Evolutionary conservation across 2,797 vertebrate species (phyloP), one percentile per base, ranked within the genome.

Genomic region (Sebastes itinus): DNA sequence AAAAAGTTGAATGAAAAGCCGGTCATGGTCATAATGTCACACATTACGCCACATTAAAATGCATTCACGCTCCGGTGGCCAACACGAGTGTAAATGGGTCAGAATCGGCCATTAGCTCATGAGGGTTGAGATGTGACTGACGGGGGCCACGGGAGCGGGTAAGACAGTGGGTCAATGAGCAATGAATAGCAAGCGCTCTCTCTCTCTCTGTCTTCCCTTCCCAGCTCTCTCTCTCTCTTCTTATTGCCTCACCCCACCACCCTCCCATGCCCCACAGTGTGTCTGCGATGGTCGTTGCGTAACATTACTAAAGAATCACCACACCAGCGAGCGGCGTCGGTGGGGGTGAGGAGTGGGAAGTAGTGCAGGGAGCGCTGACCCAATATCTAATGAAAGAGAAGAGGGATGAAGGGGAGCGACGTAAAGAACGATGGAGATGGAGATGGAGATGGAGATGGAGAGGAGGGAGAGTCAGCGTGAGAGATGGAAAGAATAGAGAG

Each of bases 271-370:
- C 88, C 80, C 76, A 71, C 62, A 74, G 89, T 87, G 69, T 72
- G 87, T 92, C 84, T 90, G 86, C 78, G 86, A 80, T 87, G 87
- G 78, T 38, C 14, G 77, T 93, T 94, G 84, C 76, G 18, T 93
- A 94, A 94, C 90, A 89, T 93, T 91, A 93, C 89, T 82, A 84
- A 93, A 92, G 87, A 90, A 89, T 83, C 71, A 42, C 78, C 77
- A 88, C 77, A 88, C 83, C 83, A 86, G 81, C 13, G 77, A 85
- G 83, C 60, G 30, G 75, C 82, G 32, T 72, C 30, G n/a, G 77
- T 33, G 72, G 77, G 30, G 78, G 18, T 52, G 49, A 52, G 49
- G 49, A 52, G 49, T 9, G 20, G 60, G 52, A 25, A 28, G 82
- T 14, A 32, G 74, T 72, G 55, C 27, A 60, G 75, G 75, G 87